phyloP scores from a whole-genome alignment of 1,140 invertebrate genomes.

The Odontomachus brunneus region DNA sequence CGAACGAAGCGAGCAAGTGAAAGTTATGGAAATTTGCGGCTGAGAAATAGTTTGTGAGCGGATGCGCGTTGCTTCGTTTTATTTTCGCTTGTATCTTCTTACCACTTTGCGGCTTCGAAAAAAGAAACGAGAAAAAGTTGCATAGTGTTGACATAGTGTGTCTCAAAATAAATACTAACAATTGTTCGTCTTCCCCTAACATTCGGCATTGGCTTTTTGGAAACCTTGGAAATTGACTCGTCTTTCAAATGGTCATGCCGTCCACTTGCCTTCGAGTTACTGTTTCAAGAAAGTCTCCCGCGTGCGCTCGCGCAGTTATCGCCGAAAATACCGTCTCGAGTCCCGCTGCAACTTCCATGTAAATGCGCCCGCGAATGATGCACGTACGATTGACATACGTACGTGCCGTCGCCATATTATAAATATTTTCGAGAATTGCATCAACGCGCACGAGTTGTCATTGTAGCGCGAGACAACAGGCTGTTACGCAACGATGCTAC shows the following conservation, averaged over 20 bases:
- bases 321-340: slow-evolving; percentile 27
- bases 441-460: slow-evolving; percentile 34
- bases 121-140: no score
- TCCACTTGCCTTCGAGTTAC: background rate
- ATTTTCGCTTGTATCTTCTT: no score
- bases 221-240: no score
- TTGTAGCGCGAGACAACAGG: slow-evolving; percentile 22
- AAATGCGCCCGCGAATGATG: slow-evolving; percentile 3
- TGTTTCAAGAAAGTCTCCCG: background rate
- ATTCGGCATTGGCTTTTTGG: no score
- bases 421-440: slow-evolving; percentile 39
- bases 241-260: no score
- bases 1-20: background rate
- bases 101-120: no score
- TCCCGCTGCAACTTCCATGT: background rate
- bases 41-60: background rate
- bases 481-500: slow-evolving; percentile 17
- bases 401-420: background rate
- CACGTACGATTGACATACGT: background rate
- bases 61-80: no score
- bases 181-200: no score
- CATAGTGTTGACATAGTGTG: no score
- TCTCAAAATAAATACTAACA: no score
- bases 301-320: background rate
- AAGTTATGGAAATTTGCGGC: background rate